Base-by-base conservation (phyloP, 1,140 invertebrate species). In the Saccostrea cuccullata region DNA sequence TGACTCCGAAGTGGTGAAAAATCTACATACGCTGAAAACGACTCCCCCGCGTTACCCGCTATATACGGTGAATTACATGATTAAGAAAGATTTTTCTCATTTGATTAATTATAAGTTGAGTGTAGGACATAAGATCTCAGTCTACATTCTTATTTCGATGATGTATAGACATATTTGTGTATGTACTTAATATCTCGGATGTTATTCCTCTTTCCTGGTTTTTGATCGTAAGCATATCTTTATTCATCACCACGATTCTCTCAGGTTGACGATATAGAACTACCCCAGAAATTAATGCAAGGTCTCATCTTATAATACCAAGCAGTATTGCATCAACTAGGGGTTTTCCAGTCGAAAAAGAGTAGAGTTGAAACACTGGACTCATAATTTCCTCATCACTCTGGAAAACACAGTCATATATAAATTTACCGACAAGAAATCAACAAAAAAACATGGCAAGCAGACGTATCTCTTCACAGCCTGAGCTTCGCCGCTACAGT, bases 401-500 rank as follows among this genome's bases (percentile, higher is more conserved):
- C 70, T 77, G 26, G 23, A 26, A 77, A 77, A 77, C 26, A 30
- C 26, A 30, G 67, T 73, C n/a, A 77, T 15, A 30, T 77, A 26
- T 36, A 30, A 26, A 17, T 36, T 30, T 73, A 73, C 12, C 5
- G 67, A 12, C 23, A 73, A 30, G 67, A 73, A 36, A 36, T 36
- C 30, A 36, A 73, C 23, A 73, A 23, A 4, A 64, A 64, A 20
- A 20, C 26, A 77, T 77, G 70, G 70, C 30, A 26, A 77, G 4
- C 70, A 77, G 70, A 17, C 70, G 70, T 77, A 11, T 15, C 11
- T 77, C 70, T 12, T 77, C 70, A 26, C 58, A 86, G 17, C 85
- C 85, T 11, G 17, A 86, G 85, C 85, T 86, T 12, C 58, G 85
- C 15, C 40, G 47, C 8, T 86, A 70, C n/a, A 86, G 85, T 47